phyloP scores from a whole-genome alignment of 1,140 invertebrate species.

The Archivesica marissinica region DNA sequence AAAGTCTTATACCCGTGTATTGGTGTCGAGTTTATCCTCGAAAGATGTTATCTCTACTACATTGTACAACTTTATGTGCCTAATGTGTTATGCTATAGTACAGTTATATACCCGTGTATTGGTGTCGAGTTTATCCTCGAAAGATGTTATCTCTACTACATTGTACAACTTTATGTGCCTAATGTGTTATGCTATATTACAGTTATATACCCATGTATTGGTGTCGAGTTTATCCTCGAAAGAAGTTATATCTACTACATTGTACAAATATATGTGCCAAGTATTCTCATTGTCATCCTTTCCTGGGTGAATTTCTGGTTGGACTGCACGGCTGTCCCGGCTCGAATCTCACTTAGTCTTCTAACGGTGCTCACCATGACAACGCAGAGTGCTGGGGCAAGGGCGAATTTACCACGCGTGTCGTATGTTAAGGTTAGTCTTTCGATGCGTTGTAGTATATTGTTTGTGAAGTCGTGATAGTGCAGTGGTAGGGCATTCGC shows the following conservation, averaged over 20 bases:
- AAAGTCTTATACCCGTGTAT: too few species aligned
- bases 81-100: too few species aligned
- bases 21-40: too few species aligned
- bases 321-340: conserved; percentile 87
- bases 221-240: conserved; percentile 32
- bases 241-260: conserved; percentile 91
- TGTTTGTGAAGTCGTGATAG: too few species aligned
- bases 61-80: too few species aligned
- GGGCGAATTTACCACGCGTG: conserved; percentile 65
- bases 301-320: conserved; percentile 99
- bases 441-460: too few species aligned
- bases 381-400: conserved; percentile 64
- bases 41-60: too few species aligned
- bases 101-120: conserved; percentile 44
- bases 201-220: conserved; percentile 44
- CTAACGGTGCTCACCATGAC: conserved; percentile 76
- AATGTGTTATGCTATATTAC: conserved; percentile 88
- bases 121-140: conserved; percentile 34
- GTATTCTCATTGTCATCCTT: conserved; percentile 95
- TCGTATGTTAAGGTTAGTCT: conserved; percentile 88
- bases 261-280: conserved; percentile 96
- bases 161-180: conserved; percentile 96
- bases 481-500: too few species aligned
- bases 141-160: conserved; percentile 90
- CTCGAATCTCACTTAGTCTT: conserved; percentile 86